Evolutionary conservation across 2,888 invertebrate species (phyloP), one percentile per base, ranked within the genome.

Genomic region (Hirtodrosophila trivittata): DNA sequence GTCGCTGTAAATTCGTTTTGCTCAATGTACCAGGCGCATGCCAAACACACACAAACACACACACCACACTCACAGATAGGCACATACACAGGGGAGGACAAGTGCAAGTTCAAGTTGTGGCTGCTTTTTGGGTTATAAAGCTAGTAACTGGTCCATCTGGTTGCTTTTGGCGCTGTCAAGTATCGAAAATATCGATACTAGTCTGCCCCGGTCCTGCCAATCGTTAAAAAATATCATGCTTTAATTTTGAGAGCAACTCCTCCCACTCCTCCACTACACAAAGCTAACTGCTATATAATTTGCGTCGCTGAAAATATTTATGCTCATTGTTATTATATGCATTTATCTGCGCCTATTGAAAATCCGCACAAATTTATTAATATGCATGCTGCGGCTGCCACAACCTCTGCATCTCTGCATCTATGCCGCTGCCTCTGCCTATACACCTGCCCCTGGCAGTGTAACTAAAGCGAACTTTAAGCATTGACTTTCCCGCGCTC

Each of bases 281-380:
- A 32, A 70, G 71, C 57, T 70, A 60, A 58, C 55, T 73, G 69
- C 66, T 74, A 67, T 77, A 71, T 71, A 66, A 77, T 77, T 77
- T 75, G 64, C 77, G 62, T 28, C 33, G 51, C 43, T 42, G 55
- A 52, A 63, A 82, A 78, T 78, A 78, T 82, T 80, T 78, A 78
- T 78, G 80, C 68, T 76, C 74, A 82, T 80, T 80, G 83, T 71
- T 78, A 76, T 78, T 76, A 74, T 68, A 60, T 72, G 66, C 62
- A 71, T 56, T 59, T 56, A 56, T 56, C 16, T 25, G 55, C 56
- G 54, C 50, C 60, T 71, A 67, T 81, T 81, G 75, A 73, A 78
- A 78, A 81, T 73, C 66, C 67, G 72, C 69, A 68, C 77, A 77
- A 81, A 76, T 83, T 21, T 82, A 80, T 78, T 59, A 74, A 82